phyloP scores from a whole-genome alignment of 2,797 vertebrate species.

The Sebastes reedi region DNA sequence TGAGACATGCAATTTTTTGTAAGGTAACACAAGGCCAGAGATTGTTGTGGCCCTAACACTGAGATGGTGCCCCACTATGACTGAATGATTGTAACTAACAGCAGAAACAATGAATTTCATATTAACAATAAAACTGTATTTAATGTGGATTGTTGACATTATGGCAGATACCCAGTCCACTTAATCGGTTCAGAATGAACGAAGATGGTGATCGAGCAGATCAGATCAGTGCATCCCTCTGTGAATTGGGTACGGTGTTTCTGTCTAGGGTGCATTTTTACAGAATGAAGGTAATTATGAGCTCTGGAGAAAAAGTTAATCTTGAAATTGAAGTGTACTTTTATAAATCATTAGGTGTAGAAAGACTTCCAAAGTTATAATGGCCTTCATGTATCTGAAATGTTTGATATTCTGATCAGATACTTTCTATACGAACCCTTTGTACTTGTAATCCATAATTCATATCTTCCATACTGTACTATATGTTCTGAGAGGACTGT shows the following conservation, averaged over 20 bases:
- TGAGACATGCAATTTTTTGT: too few relatives aligned
- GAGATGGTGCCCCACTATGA: too few relatives aligned
- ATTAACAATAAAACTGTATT: not conserved
- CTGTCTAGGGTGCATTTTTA: not conserved
- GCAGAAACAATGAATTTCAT: not conserved
- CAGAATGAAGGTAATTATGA: not conserved
- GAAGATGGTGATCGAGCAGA: not conserved
- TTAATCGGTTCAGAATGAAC: not conserved
- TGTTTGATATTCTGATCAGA: constrained; percentile 69
- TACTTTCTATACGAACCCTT: constrained; percentile 56
- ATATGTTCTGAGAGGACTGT: constrained; percentile 50
- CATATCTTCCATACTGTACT: constrained; percentile 53
- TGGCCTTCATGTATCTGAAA: constrained; percentile 27
- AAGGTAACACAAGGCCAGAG: too few relatives aligned
- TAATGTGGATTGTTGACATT: not conserved
- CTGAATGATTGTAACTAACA: too few relatives aligned
- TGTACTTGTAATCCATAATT: constrained; percentile 73
- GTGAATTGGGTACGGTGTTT: not conserved
- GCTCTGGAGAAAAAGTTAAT: not conserved
- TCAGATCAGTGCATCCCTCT: not conserved
- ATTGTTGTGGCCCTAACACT: too few relatives aligned
- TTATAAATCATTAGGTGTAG: constrained; percentile 5
- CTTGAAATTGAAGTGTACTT: constrained; percentile 3
- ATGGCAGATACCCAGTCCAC: not conserved
- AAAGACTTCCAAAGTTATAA: constrained; percentile 15